These are phyloP conservation scores for Promerops cafer DNA, from an alignment of 2,113 vertebrate genomes.

Conservation along the genomic window DNA sequence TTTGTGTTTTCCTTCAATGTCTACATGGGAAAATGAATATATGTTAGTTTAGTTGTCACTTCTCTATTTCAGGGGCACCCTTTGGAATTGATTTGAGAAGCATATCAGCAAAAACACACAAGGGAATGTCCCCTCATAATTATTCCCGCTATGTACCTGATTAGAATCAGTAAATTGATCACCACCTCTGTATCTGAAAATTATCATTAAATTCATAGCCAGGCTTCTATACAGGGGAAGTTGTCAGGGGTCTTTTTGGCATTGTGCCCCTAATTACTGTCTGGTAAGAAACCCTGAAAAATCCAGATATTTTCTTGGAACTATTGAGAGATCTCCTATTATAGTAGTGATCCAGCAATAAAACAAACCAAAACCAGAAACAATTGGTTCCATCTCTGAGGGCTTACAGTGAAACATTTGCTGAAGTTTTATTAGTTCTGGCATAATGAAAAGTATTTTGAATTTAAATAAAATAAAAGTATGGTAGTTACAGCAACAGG, in stretches of 20 bases:
- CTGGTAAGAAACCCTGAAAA: background rate
- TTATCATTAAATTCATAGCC: background rate
- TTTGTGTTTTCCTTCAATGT: background rate
- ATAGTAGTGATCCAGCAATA: background rate
- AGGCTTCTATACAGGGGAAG: background rate
- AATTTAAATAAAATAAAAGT: slow-evolving; percentile 11
- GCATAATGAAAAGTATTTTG: background rate
- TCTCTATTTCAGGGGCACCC: background rate
- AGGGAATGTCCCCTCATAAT: background rate
- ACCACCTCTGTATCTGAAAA: background rate
- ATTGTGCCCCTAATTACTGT: background rate
- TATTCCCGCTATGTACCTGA: background rate
- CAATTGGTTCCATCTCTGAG: background rate
- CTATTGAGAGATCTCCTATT: background rate
- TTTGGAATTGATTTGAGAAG: background rate
- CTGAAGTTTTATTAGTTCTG: background rate
- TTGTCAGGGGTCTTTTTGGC: background rate
- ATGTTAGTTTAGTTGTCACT: background rate
- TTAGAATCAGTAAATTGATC: background rate
- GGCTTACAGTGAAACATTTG: background rate
- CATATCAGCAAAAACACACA: background rate
- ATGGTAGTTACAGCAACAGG: slow-evolving; percentile 12
- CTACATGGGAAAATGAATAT: background rate
- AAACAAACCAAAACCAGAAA: background rate
- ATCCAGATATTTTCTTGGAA: background rate